Conservation (phyloP, 2,113 vertebrate genomes). For the Rutilus rutilus region DNA sequence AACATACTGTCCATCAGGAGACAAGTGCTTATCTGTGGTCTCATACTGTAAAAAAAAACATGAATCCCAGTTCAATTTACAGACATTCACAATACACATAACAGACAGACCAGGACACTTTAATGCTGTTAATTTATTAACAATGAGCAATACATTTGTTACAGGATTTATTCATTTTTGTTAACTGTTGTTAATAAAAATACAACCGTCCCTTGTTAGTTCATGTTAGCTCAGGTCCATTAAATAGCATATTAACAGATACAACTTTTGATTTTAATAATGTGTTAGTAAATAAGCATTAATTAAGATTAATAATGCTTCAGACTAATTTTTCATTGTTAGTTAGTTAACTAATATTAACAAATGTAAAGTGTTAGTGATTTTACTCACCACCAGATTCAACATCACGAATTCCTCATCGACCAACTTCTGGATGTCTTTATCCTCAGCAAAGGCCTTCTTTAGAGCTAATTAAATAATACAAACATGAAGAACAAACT, state of each 20-base stretch:
- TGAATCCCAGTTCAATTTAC: neutral
- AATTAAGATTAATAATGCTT: neutral
- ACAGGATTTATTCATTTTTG: neutral
- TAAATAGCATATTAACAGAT: neutral
- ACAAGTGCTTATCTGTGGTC: slow-evolving; percentile 93
- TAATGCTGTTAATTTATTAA: neutral
- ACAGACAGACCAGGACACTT: neutral
- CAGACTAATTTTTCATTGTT: neutral
- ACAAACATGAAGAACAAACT: neutral
- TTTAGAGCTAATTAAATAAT: slow-evolving; percentile 80
- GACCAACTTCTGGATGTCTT: slow-evolving; percentile 85
- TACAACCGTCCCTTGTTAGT: neutral
- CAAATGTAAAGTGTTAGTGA: neutral
- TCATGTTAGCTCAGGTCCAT: neutral
- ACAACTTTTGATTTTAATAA: neutral
- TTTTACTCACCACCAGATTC: slow-evolving; percentile 87
- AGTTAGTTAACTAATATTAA: neutral
- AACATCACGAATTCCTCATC: slow-evolving; percentile 88
- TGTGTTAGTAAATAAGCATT: neutral
- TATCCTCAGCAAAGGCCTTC: slow-evolving; percentile 84
- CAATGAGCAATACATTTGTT: neutral
- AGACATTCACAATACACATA: neutral
- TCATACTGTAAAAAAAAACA: slow-evolving; percentile 81
- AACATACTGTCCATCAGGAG: slow-evolving; percentile 94
- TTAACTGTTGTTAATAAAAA: neutral